A percentile compares a stretch with the other conserved stretches of the same genome.
phyloP scores from a whole-genome alignment of 92 coral and sea anemone genomes.

The Palythoa caribaeorum region DNA sequence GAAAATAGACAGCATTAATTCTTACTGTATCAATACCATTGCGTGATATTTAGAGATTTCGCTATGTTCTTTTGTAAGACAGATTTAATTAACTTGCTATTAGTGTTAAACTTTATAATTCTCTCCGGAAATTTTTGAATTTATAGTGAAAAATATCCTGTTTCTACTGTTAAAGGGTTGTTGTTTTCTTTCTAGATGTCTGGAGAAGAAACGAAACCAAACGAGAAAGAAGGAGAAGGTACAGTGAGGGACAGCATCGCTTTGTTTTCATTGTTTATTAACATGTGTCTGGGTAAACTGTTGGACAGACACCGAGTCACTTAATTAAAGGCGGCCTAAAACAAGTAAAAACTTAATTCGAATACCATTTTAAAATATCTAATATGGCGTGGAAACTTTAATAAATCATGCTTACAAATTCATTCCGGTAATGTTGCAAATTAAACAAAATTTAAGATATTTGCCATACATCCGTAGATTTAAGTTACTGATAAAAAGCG shows the following conservation, averaged over 20 bases:
- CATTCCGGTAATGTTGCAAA: not conserved
- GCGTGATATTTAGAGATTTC: not conserved
- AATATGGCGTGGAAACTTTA: not conserved
- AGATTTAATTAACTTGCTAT: not conserved
- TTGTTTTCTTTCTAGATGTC: constrained; percentile 10
- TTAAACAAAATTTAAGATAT: too few species aligned
- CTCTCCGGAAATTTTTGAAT: not conserved
- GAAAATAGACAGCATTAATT: not conserved
- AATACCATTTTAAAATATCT: not conserved
- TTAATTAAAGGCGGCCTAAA: not conserved
- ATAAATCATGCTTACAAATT: not conserved
- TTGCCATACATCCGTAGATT: not conserved
- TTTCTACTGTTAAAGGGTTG: not conserved
- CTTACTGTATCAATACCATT: not conserved
- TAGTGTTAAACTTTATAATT: not conserved
- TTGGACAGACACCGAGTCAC: not conserved
- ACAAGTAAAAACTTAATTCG: not conserved
- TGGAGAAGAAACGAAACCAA: constrained; percentile 22
- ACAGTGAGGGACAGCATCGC: not conserved
- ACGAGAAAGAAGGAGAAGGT: constrained; percentile 8
- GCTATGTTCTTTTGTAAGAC: not conserved
- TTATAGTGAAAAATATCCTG: not conserved
- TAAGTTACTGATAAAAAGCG: not conserved
- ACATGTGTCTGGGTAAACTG: not conserved
- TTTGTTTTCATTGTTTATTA: not conserved